phyloP scores from a whole-genome alignment of 2,888 invertebrate genomes.

The Tipula unca region DNA sequence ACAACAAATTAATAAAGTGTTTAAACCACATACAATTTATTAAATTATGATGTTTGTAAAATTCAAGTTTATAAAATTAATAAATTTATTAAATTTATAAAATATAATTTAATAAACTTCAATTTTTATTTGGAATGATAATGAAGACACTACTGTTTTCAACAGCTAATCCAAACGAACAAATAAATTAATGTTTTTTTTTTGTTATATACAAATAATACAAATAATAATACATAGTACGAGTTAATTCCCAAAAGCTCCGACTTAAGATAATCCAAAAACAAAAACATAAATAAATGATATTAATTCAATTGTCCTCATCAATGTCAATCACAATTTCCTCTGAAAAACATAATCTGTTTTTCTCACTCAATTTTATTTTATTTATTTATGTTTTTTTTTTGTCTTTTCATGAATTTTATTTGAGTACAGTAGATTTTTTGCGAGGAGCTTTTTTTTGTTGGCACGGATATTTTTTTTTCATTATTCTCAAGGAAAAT shows the following conservation, averaged over 20 bases:
- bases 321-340: background rate
- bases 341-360: background rate
- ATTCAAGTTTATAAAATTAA: no score
- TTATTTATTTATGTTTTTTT: no score
- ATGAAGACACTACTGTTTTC: background rate
- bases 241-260: background rate
- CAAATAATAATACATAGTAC: background rate
- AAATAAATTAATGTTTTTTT: background rate
- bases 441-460: background rate
- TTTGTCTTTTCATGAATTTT: background rate
- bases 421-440: background rate
- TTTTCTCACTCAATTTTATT: background rate
- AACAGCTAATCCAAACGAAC: background rate
- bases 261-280: background rate
- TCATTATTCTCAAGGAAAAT: background rate
- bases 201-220: background rate
- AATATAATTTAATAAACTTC: no score
- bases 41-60: no score
- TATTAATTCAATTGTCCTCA: background rate
- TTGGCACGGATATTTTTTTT: background rate
- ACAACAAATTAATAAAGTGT: no score
- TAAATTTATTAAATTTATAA: no score
- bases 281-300: constrained; percentile 1
- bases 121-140: background rate
- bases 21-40: no score